Evolutionary conservation across 2,113 vertebrate genomes (phyloP), one percentile per base, ranked within the genome.

Genomic region (Ploceus nigricollis): DNA sequence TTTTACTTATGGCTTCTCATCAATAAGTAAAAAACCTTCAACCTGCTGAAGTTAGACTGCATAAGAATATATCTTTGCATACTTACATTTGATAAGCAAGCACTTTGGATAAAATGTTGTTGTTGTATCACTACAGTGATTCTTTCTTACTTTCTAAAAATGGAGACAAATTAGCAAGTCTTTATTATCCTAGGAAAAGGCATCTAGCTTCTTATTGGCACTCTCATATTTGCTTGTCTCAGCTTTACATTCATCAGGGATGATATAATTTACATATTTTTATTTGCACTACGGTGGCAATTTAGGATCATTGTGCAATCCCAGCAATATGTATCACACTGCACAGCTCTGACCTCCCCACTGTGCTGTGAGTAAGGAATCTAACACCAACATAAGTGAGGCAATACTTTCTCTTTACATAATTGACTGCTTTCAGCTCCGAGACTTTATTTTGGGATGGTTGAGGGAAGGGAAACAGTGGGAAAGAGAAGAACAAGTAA

Each of bases 241-340:
- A 69, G 78, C 71, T 97, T 56, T 30, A 89, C 71, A 93, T 65
- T 97, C 78, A 92, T 90, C 69, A 16, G 14, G 44, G 22, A 72
- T 96, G 94, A 89, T 83, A 92, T 87, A 21, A 88, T 93, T 96
- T 95, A 95, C 83, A 95, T 94, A 68, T 84, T 82, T 79, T 73
- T 92, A 73, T 96, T 98, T 97, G 88, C 63, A 47, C 92, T 96
- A n/a, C 82, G 90, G 90, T 78, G 76, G 81, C 76, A 87, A 77
- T 95, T 76, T 53, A 73, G 63, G 50, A 85, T 86, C 60, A 82
- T 58, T 94, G 61, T 91, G 57, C 72, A 93, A 77, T 92, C 47
- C 87, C 70, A 92, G 47, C 22, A 90, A 71, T 60, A 71, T 14
- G 37, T 31, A 80, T 71, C 21, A 7, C 65, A 80, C 37, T 72